Conservation (phyloP, 2,113 vertebrate species). For the Panthera uncia region DNA sequence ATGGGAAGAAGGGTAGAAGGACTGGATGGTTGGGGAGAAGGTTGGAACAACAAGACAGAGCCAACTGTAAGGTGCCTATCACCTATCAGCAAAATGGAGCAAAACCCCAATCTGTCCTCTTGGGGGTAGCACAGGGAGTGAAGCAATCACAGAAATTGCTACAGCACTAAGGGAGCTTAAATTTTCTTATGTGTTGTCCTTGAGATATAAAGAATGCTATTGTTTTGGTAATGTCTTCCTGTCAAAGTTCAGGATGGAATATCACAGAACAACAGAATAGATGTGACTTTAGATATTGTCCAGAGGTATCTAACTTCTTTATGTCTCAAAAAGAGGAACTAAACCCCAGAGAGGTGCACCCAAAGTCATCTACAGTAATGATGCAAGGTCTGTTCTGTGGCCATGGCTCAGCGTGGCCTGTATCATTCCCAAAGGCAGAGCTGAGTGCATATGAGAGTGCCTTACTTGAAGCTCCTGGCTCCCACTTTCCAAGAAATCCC, state of each 20-base stretch:
- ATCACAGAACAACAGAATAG: background rate
- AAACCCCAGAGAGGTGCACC: background rate
- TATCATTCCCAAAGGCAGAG: background rate
- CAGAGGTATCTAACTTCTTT: background rate
- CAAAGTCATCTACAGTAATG: background rate
- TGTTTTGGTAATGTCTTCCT: background rate
- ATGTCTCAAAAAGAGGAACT: background rate
- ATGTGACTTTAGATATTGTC: background rate
- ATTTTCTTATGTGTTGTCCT: background rate
- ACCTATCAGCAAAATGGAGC: background rate
- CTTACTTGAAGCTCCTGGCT: background rate
- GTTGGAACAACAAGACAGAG: background rate
- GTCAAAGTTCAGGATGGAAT: background rate
- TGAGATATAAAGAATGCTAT: background rate
- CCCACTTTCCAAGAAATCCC: background rate
- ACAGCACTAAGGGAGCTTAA: background rate
- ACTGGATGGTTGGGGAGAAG: background rate
- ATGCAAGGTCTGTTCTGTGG: background rate
- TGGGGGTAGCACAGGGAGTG: background rate
- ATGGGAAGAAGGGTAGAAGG: background rate
- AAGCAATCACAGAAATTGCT: background rate
- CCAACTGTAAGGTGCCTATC: too few species aligned
- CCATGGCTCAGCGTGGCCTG: background rate
- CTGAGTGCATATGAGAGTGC: background rate
- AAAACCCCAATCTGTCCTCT: background rate